phyloP scores from a whole-genome alignment of 2,888 invertebrate species.

The Cynaeus angustus region DNA sequence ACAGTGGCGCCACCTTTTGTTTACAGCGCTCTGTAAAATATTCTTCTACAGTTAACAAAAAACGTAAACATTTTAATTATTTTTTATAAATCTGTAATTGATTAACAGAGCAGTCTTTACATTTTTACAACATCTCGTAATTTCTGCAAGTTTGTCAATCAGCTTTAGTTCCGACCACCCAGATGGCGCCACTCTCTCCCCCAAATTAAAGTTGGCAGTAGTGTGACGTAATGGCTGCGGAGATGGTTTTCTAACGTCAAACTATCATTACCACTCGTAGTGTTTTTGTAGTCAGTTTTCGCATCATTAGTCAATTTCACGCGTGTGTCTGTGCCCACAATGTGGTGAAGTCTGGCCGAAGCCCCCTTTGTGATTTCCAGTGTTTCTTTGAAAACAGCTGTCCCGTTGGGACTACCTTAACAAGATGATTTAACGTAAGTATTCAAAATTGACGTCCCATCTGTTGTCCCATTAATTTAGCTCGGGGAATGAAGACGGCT shows the following conservation, averaged over 20 bases:
- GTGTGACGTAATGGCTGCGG: conserved; percentile 27
- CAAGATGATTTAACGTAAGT: conserved; percentile 32
- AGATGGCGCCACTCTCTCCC: conserved; percentile 7
- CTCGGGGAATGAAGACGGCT: no score
- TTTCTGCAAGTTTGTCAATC: background rate
- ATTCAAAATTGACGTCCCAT: background rate
- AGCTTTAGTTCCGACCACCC: background rate
- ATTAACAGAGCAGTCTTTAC: no score
- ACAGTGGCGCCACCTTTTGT: no score
- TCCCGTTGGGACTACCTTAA: conserved; percentile 42
- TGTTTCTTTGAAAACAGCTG: conserved; percentile 20
- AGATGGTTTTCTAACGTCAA: conserved; percentile 31
- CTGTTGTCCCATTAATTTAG: no score
- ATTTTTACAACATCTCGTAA: no score
- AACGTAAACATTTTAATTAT: no score
- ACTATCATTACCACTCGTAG: conserved; percentile 6
- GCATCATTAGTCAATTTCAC: background rate
- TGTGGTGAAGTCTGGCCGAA: background rate
- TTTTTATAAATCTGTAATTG: no score
- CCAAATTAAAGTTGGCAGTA: conserved; percentile 9
- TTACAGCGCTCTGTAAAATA: no score
- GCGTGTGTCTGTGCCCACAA: background rate
- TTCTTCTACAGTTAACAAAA: no score
- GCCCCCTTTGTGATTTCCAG: background rate
- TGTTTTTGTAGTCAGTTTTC: conserved; percentile 15